Percentiles rank a stretch among this genome's conserved stretches.
These are phyloP conservation scores for Ivindomyrus marchei DNA, from an alignment of 2,113 vertebrate species.

Conservation along the genomic window DNA sequence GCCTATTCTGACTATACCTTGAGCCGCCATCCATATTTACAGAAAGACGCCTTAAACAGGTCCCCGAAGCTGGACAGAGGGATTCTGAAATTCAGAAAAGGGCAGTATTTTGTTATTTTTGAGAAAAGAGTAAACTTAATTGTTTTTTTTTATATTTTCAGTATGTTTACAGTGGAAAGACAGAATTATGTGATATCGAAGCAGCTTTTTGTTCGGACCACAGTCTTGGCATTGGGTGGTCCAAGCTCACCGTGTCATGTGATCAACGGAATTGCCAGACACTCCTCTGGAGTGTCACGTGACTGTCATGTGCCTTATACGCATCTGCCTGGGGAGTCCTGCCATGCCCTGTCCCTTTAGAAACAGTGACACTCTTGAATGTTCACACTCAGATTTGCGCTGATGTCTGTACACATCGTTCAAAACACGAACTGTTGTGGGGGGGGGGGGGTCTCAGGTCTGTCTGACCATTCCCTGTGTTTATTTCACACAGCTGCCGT, in stretches of 20 bases:
- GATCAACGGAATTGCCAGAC: not conserved
- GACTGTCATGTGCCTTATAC: not conserved
- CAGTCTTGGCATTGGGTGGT: constrained; percentile 33
- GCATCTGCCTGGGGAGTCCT: not conserved
- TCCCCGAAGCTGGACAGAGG: constrained; percentile 63
- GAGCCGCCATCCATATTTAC: not conserved
- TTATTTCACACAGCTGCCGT: not conserved
- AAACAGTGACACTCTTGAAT: not conserved
- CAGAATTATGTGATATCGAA: constrained; percentile 59
- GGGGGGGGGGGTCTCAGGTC: not conserved
- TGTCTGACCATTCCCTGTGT: not conserved
- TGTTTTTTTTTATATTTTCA: constrained; percentile 30
- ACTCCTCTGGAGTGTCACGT: not conserved
- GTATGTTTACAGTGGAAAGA: constrained; percentile 63
- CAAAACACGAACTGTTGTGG: not conserved
- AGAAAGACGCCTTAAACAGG: constrained; percentile 35
- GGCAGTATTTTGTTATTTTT: constrained; percentile 55
- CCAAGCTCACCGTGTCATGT: not conserved
- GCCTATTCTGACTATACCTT: constrained; percentile 80
- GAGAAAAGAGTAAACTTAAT: constrained; percentile 61
- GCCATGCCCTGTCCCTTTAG: not conserved
- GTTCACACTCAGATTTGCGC: not conserved
- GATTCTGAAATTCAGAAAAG: constrained; percentile 66
- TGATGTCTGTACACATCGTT: not conserved
- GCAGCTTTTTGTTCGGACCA: constrained; percentile 54